Conservation (phyloP, 2,797 vertebrate genomes). For the Nyctibius grandis region DNA sequence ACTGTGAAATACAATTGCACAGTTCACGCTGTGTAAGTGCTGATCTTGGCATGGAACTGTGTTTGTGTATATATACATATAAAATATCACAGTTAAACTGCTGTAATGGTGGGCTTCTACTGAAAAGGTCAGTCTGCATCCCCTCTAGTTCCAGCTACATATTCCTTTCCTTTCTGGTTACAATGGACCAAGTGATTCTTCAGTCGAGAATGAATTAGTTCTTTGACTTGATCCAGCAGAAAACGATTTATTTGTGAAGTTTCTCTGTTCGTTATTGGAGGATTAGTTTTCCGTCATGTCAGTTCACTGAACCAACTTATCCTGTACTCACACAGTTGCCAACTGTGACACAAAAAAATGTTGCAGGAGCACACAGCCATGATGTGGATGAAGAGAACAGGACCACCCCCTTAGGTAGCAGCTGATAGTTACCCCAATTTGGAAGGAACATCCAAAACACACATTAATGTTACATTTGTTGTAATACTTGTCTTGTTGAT, state of each 20-base stretch:
- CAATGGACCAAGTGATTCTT: background rate
- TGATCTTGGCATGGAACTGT: background rate
- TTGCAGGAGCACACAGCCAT: background rate
- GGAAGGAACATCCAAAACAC: background rate
- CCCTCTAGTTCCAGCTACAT: background rate
- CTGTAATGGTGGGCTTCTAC: background rate
- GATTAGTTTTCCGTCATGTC: background rate
- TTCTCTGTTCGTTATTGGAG: background rate
- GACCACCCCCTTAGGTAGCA: background rate
- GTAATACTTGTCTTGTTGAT: background rate
- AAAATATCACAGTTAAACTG: background rate
- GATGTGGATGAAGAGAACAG: background rate
- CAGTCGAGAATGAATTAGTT: background rate
- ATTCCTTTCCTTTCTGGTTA: background rate
- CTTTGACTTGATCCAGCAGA: conserved; percentile 17
- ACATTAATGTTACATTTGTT: background rate
- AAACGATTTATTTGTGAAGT: background rate
- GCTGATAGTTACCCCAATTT: background rate
- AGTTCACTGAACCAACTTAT: background rate
- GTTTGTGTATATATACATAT: background rate
- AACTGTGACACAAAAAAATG: background rate
- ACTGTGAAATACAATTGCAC: background rate
- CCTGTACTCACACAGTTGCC: background rate
- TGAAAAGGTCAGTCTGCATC: background rate
- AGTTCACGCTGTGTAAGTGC: background rate